phyloP scores from a whole-genome alignment of 2,113 vertebrate genomes.

The Vireo altiloquus region DNA sequence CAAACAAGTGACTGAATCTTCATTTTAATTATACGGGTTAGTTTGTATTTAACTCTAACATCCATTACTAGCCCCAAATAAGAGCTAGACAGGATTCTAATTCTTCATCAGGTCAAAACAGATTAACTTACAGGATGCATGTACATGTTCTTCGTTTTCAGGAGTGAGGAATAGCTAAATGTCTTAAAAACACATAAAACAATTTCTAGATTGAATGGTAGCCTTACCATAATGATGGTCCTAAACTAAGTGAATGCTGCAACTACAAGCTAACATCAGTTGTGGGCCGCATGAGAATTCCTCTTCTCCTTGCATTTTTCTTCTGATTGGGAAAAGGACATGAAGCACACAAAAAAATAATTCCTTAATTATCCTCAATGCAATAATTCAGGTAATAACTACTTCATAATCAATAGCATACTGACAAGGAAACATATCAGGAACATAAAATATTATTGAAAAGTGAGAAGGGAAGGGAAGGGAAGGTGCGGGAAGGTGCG shows the following conservation, averaged over 20 bases:
- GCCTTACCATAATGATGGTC: rapidly evolving
- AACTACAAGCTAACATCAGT: not conserved
- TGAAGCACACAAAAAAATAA: not conserved
- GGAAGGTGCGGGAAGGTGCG: not conserved
- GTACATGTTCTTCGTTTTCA: not conserved
- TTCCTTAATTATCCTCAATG: not conserved
- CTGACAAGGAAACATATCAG: not conserved
- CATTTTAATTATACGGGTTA: not conserved
- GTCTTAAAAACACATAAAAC: not conserved
- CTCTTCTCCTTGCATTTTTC: not conserved
- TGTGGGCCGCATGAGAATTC: not conserved
- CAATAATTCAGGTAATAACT: not conserved
- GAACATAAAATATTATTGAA: not conserved
- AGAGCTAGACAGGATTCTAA: not conserved
- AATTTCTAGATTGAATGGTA: not conserved
- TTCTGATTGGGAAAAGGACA: not conserved
- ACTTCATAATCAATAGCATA: not conserved
- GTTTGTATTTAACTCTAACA: not conserved
- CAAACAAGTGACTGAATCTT: not conserved
- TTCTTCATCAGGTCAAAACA: not conserved
- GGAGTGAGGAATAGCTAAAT: not conserved
- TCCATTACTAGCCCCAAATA: not conserved
- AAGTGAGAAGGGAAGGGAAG: not conserved
- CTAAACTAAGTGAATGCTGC: not conserved
- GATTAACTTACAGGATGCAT: not conserved